These are phyloP conservation scores for Drosophila niveifrons DNA, from an alignment of 2,888 invertebrate genomes.

Conservation along the genomic window DNA sequence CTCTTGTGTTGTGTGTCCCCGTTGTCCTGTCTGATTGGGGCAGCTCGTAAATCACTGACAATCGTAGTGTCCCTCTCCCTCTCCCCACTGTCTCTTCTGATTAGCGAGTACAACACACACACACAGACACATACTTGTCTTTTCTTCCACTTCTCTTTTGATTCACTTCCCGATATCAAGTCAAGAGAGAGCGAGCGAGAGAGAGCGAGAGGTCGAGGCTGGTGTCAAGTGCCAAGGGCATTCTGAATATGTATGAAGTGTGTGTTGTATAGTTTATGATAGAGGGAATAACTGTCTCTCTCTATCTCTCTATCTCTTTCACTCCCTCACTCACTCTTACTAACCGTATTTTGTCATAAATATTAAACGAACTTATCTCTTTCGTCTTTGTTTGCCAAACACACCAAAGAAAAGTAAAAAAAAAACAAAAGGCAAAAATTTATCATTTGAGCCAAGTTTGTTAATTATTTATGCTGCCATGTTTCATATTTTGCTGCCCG, in stretches of 20 bases:
- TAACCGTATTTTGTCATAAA: constrained; percentile 83
- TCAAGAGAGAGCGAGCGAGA: too few species aligned
- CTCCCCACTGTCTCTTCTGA: constrained; percentile 51
- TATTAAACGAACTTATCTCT: constrained; percentile 85
- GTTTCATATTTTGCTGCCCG: constrained; percentile 63
- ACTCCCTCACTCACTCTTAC: background rate
- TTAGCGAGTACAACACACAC: constrained; percentile 47
- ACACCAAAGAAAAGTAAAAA: too few species aligned
- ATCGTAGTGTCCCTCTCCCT: constrained; percentile 15
- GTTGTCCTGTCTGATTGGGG: constrained; percentile 75
- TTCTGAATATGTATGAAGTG: constrained; percentile 55
- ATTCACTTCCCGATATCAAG: constrained; percentile 1
- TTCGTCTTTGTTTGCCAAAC: constrained; percentile 64
- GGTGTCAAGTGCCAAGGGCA: constrained; percentile 78
- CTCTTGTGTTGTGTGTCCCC: constrained; percentile 45
- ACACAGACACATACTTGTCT: background rate
- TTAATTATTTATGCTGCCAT: constrained; percentile 85
- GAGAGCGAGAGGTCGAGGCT: constrained; percentile 11
- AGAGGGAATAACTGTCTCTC: background rate
- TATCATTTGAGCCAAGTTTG: constrained; percentile 83
- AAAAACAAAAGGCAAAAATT: constrained; percentile 73
- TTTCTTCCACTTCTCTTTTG: constrained; percentile 4
- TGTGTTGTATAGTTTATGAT: constrained; percentile 41
- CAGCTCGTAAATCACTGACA: constrained; percentile 83
- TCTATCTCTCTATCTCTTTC: background rate